A percentile compares a stretch with the other conserved stretches of the same genome.
These are phyloP conservation scores for Cyrtonyx montezumae DNA, from an alignment of 2,113 vertebrate genomes.

Conservation along the genomic window DNA sequence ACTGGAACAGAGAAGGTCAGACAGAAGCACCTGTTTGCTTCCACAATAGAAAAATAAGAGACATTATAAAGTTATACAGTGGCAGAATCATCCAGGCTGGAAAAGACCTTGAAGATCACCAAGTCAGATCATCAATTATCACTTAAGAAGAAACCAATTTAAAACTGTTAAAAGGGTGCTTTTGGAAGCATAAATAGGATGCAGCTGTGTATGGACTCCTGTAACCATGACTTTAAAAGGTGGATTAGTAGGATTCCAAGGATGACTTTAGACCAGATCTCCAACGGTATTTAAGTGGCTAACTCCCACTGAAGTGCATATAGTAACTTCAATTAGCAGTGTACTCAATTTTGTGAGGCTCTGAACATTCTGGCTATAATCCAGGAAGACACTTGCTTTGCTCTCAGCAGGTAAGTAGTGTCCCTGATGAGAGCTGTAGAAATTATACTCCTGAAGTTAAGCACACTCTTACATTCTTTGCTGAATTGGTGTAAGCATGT, in stretches of 20 bases:
- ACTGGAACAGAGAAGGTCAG: constrained; percentile 12
- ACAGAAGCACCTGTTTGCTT: neutral
- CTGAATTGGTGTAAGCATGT: neutral
- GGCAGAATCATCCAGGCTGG: neutral
- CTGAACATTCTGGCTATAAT: neutral
- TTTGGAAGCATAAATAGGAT: neutral
- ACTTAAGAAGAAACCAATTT: neutral
- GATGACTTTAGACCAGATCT: neutral
- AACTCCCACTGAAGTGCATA: neutral
- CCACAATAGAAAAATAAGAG: neutral
- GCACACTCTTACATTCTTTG: neutral
- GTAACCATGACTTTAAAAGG: neutral
- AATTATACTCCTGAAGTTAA: neutral
- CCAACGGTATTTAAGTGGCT: neutral
- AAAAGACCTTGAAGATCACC: neutral
- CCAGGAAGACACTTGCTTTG: neutral
- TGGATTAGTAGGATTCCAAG: neutral
- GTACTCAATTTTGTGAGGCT: constrained; percentile 10
- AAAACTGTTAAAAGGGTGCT: neutral
- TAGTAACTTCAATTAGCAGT: neutral
- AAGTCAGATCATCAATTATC: neutral
- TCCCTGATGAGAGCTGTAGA: neutral
- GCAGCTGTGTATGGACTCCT: neutral
- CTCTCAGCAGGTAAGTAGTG: neutral
- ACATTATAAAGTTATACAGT: neutral